phyloP scores from a whole-genome alignment of 2,888 invertebrate species.

The Galerucella pusilla region DNA sequence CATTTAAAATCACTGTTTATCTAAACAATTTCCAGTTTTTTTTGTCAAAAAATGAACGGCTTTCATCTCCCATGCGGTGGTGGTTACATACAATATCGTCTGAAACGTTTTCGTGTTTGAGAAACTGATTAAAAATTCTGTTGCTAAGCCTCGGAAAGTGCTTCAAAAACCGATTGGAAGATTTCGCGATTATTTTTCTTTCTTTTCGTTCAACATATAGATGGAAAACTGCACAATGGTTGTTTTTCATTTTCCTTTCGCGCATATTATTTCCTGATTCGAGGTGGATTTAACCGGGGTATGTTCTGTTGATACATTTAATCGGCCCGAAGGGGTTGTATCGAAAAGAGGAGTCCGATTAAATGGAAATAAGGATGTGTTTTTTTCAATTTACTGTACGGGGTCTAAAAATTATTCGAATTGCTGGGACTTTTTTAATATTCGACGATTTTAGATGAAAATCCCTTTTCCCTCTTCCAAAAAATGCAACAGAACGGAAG shows the following conservation, averaged over 20 bases:
- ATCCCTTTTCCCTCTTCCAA: no score
- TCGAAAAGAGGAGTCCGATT: neutral
- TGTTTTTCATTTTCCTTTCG: conserved; percentile 26
- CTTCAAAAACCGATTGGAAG: conserved; percentile 62
- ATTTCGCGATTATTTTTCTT: conserved; percentile 63
- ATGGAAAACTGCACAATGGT: conserved; percentile 43
- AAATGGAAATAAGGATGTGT: conserved; percentile 11
- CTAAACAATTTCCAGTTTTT: neutral
- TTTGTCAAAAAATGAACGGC: neutral
- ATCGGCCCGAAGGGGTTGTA: neutral
- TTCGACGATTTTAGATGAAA: neutral
- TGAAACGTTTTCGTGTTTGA: conserved; percentile 61
- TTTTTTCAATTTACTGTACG: neutral
- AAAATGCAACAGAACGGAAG: no score
- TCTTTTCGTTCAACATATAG: conserved; percentile 53
- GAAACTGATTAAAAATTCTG: conserved; percentile 66
- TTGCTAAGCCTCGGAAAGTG: conserved; percentile 64
- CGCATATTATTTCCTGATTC: conserved; percentile 18
- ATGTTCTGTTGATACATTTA: conserved; percentile 11
- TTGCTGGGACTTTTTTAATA: neutral
- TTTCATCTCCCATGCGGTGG: neutral
- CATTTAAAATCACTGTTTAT: neutral
- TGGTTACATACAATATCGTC: conserved; percentile 35
- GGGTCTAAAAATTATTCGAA: neutral
- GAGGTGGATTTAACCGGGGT: conserved; percentile 5